Evolutionary conservation across 2,797 vertebrate species (phyloP), one percentile per base, ranked within the genome.

Genomic region (Choloepus didactylus): DNA sequence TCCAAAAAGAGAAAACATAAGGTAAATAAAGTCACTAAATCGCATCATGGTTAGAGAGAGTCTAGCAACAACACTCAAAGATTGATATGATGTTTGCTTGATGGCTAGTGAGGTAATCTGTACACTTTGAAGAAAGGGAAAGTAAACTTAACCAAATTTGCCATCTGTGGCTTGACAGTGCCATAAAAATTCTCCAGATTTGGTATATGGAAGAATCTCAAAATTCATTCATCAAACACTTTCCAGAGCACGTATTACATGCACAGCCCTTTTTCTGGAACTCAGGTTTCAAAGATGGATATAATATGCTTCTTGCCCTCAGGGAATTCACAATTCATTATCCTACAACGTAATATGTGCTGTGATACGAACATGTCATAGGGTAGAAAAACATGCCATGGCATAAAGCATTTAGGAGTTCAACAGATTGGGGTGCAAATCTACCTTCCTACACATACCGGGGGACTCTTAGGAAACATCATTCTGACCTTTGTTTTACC

Each of bases 21-120:
- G 79, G 3, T 12, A 92, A 83, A 87, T 66, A 62, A 93, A 89
- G 60, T 41, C 70, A 95, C n/a, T 84, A 82, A 79, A 82, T 18
- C 21, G 59, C 7, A 89, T 25, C 35, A 56, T 23, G 21, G 9
- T 38, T 25, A 27, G 23, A 82, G 49, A 89, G 66, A 23, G 72
- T 79, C 41, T 18, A 27, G 12, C 56, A 81, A 64, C 29, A 41
- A 31, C 54, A 8, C 41, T 75, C 3, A 60, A 29, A 91, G 41
- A 62, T 72, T 67, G 35, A 70, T 46, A 0, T 59, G 72, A 49
- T 19, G 38, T 94, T 85, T 97, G 95, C 56, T 72, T 93, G 62
- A 80, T 77, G 69, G 62, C 15, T 54, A 59, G 14, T 86, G 16
- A 94, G 62, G 25, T 12, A 84, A 72, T 85, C 51, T 90, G 64